Evolutionary conservation across 2,113 vertebrate genomes (phyloP).

Genomic region (Promerops cafer): DNA sequence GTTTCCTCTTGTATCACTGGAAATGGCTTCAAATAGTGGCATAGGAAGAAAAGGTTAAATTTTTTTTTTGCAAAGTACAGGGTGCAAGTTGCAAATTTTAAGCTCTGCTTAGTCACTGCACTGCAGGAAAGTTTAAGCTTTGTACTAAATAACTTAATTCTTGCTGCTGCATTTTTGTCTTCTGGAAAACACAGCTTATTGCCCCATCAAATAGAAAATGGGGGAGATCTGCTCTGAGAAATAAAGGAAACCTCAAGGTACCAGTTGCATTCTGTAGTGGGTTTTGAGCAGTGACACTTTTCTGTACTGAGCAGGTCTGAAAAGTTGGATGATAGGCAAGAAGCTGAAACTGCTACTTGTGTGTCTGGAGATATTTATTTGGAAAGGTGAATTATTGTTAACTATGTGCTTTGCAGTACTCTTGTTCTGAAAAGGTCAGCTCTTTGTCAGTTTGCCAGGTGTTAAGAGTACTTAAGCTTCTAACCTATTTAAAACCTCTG

Average conservation of each 20-base stretch:
- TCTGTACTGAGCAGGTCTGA: not conserved
- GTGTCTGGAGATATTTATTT: not conserved
- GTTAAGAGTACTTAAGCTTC: not conserved
- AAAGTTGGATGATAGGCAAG: not conserved
- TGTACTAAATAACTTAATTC: not conserved
- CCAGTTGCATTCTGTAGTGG: not conserved
- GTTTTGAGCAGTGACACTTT: not conserved
- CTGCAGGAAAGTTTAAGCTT: not conserved
- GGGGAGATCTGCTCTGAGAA: not conserved
- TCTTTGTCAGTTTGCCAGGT: not conserved
- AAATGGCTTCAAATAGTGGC: not conserved
- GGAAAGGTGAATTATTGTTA: not conserved
- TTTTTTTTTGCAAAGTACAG: accelerated
- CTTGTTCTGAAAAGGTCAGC: not conserved
- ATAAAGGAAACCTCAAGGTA: not conserved
- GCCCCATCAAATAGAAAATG: not conserved
- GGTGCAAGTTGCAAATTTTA: not conserved
- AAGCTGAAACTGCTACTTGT: not conserved
- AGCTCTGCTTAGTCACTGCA: not conserved
- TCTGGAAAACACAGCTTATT: not conserved
- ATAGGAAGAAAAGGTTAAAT: not conserved
- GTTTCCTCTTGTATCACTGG: not conserved
- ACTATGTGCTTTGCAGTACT: not conserved
- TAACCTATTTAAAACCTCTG: constrained; percentile 22
- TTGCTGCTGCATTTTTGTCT: not conserved